Percentiles rank a stretch among this genome's conserved stretches.
These are phyloP conservation scores for Orthosia gracilis DNA, from an alignment of 2,888 invertebrate genomes.

Conservation along the genomic window DNA sequence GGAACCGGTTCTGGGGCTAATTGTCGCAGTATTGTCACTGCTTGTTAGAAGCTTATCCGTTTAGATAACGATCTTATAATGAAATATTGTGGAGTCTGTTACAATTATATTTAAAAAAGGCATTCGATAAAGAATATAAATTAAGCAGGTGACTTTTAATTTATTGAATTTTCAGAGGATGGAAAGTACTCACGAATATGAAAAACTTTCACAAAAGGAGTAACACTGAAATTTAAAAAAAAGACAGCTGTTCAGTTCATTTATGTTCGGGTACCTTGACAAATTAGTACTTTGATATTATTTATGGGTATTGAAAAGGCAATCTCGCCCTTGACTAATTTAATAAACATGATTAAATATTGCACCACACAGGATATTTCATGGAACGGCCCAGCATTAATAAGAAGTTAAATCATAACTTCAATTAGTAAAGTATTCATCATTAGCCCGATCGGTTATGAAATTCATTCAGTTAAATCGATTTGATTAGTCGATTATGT, in stretches of 20 bases:
- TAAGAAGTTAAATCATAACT: slow-evolving; percentile 37
- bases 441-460: slow-evolving; percentile 27
- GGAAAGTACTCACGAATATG: not conserved
- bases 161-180: not conserved
- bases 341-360: slow-evolving; percentile 17
- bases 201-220: not conserved
- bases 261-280: not conserved
- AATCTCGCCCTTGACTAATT: slow-evolving; percentile 21
- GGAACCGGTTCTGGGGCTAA: slow-evolving; percentile 50
- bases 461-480: slow-evolving; percentile 45
- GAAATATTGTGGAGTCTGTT: slow-evolving; percentile 22
- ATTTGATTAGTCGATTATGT: slow-evolving; percentile 43
- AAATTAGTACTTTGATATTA: not conserved
- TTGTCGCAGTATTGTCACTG: slow-evolving; percentile 49
- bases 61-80: slow-evolving; percentile 43
- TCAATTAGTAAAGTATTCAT: slow-evolving; percentile 53
- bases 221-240: not conserved
- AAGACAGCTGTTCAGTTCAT: not conserved
- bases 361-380: slow-evolving; percentile 44
- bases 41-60: slow-evolving; percentile 33
- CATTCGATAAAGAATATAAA: not conserved
- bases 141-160: not conserved
- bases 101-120: not conserved
- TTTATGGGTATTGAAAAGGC: not conserved
- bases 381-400: slow-evolving; percentile 34